phyloP scores from a whole-genome alignment of 2,888 invertebrate genomes.

The Machimus atricapillus region DNA sequence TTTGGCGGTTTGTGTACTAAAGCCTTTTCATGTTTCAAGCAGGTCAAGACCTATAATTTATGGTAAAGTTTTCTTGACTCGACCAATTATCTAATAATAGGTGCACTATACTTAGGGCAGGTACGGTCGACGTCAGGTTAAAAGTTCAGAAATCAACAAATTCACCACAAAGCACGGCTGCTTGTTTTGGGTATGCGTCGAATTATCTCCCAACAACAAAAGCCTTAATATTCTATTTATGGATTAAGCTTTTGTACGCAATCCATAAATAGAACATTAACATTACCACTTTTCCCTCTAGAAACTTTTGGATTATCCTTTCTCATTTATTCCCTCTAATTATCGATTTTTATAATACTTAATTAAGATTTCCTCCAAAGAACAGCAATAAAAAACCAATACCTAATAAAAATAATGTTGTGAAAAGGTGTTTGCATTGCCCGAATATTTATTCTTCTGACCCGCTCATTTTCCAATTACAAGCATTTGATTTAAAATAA shows the following conservation, averaged over 20 bases:
- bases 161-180: neutral
- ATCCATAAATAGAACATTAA: neutral
- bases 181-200: neutral
- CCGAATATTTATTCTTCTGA: too few relatives aligned
- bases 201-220: neutral
- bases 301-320: neutral
- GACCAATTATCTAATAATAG: neutral
- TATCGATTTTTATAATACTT: neutral
- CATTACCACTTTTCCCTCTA: neutral
- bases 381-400: too few relatives aligned
- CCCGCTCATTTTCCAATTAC: too few relatives aligned
- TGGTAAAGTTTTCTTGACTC: neutral
- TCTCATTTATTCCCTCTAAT: neutral
- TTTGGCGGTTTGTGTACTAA: neutral
- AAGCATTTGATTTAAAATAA: too few relatives aligned
- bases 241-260: neutral
- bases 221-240: neutral
- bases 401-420: too few relatives aligned
- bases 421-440: too few relatives aligned
- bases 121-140: neutral
- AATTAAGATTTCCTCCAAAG: too few relatives aligned
- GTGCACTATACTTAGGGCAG: neutral
- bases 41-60: neutral
- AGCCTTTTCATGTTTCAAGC: neutral
- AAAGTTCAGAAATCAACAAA: neutral